Evolutionary conservation across 1,140 invertebrate species (phyloP).

Genomic region (Papilio machaon): DNA sequence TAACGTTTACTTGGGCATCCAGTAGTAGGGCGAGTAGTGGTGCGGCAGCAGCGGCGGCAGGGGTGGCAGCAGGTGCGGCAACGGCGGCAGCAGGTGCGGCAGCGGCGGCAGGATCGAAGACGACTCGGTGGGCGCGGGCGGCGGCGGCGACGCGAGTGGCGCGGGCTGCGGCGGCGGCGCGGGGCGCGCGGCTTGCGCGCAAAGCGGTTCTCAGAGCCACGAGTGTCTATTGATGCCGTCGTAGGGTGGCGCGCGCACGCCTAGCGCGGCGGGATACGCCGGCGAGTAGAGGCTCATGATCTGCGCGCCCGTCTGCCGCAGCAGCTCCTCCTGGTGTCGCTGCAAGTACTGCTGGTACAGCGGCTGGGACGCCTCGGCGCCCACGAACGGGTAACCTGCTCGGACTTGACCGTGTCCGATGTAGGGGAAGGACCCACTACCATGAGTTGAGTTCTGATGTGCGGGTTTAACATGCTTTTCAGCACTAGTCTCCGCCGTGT

Average conservation of each 20-base stretch:
- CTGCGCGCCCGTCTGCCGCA: constrained; percentile 78
- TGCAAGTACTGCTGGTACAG: constrained; percentile 88
- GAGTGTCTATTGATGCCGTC: constrained; percentile 84
- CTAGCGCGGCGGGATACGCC: constrained; percentile 83
- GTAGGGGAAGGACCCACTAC: constrained; percentile 79
- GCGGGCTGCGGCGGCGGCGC: neutral
- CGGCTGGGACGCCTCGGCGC: constrained; percentile 83
- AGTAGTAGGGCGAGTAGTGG: constrained; percentile 41
- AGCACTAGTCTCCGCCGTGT: constrained; percentile 60
- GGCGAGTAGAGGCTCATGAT: constrained; percentile 84
- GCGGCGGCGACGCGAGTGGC: neutral
- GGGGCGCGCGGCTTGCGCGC: constrained; percentile 33
- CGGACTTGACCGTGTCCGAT: constrained; percentile 80
- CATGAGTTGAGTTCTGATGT: constrained; percentile 75
- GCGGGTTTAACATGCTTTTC: constrained; percentile 80
- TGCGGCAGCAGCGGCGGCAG: constrained; percentile 28
- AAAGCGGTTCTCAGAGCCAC: constrained; percentile 72
- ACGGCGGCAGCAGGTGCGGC: neutral
- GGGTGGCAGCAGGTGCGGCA: constrained; percentile 11
- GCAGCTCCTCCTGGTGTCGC: constrained; percentile 83
- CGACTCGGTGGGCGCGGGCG: neutral
- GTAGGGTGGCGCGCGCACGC: constrained; percentile 86
- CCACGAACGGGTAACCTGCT: constrained; percentile 83
- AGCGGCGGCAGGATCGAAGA: neutral
- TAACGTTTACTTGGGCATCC: constrained; percentile 53